Evolutionary conservation across 2,888 invertebrate species (phyloP).

Genomic region (Endotricha flammealis): DNA sequence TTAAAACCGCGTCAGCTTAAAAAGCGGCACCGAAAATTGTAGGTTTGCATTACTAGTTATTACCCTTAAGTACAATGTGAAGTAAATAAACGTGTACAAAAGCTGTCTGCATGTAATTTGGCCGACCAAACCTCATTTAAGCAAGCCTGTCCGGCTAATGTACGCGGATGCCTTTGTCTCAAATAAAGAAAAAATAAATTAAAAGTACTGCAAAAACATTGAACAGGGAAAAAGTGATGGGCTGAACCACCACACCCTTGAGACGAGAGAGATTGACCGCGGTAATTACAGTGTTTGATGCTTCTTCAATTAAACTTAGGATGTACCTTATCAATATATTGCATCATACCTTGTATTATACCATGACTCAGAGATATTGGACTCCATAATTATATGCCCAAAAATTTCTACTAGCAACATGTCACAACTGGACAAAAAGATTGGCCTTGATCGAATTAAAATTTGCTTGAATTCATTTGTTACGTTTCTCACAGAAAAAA

Average conservation of each 20-base stretch:
- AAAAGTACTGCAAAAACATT: constrained; percentile 68
- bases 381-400: constrained; percentile 4
- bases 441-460: constrained; percentile 10
- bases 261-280: constrained; percentile 53
- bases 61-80: constrained; percentile 75
- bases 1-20: constrained; percentile 47
- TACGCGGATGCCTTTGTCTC: constrained; percentile 56
- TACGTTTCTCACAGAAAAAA: constrained; percentile 2
- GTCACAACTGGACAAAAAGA: constrained; percentile 16
- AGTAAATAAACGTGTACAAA: constrained; percentile 70
- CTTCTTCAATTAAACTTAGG: constrained; percentile 38
- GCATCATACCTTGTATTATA: constrained; percentile 17
- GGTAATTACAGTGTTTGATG: constrained; percentile 67
- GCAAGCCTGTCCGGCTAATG: constrained; percentile 59
- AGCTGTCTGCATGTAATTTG: constrained; percentile 67
- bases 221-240: constrained; percentile 66
- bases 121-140: constrained; percentile 71
- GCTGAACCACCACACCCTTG: constrained; percentile 59
- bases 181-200: constrained; percentile 68
- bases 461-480: constrained; percentile 3
- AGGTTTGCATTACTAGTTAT: constrained; percentile 65
- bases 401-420: constrained; percentile 22
- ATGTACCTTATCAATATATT: constrained; percentile 11
- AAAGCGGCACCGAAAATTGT: constrained; percentile 62
- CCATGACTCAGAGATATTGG: constrained; percentile 14